Base-by-base conservation (phyloP, 53 echinoderm and acorn worm species). In the Hippasteria phrygiana region DNA sequence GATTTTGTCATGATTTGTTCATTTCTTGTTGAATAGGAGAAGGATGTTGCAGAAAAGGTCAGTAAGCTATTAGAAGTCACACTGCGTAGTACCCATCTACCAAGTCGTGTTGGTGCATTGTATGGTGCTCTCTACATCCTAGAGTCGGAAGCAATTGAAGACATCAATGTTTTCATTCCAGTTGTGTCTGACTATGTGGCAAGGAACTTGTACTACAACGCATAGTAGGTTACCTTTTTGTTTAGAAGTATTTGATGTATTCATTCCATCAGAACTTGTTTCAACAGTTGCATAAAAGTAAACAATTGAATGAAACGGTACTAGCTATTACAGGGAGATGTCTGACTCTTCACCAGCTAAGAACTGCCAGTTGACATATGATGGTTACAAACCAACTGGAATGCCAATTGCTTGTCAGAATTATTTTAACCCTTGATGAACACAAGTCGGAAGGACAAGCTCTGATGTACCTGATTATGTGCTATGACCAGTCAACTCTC, bases 131-230 rank as follows among this genome's bases (percentile, higher is more conserved):
- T 99, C 70, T 99, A 96, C 66, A 81, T 99, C 55, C 80, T 99
- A 14, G 99, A 99, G 76, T 99, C 99, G 0, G 95, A 99, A 38
- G 94, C 96, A 29, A 94, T 99, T n/a, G 96, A 99, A 55, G 96
- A 99, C 62, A 90, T 99, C 29, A 92, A 90, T 62, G 94, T 96
- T 17, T 94, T 99, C 63, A 90, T 99, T 69, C 99, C 99, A 1
- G 96, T 99, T 27, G 87, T 96, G 56, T 88, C 93, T 17, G 96
- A 96, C 24, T 99, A 99, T 75, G 93, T 99, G 43, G 79, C 83
- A 20, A 94, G 72, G 54, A 96, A 99, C 85, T 77, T 93, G 20
- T 73, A 89, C 43, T 93, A 88, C 37, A 83, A 94, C 39, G 73
- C 99, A 74, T 74, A 90, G 99, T 99, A 89, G 92, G 98, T 91